Base-by-base conservation (phyloP, 1,140 invertebrate species). In the Zaprionus ornatus region DNA sequence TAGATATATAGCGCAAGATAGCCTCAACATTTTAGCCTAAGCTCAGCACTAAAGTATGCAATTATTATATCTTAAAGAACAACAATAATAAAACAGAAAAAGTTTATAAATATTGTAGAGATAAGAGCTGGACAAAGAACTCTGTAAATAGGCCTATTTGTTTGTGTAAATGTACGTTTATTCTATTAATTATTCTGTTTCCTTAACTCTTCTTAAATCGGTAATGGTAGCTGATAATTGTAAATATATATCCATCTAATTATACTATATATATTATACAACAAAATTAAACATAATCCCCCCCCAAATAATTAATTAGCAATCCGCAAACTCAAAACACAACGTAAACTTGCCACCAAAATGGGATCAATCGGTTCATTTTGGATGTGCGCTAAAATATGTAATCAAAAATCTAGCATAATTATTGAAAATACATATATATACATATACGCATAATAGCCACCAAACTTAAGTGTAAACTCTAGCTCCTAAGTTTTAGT, bases 401-500 rank as follows among this genome's bases (percentile, higher is more conserved):
- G 74, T 86, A 88, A 80, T 83, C 80, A 77, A 83, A 88, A 77
- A 52, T 19, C 69, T 88, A 87, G 83, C 65, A 81, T 88, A 75
- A 81, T 77, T 87, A 77, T 74, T 69, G 74, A 83, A 73, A 70
- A 86, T 66, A 86, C 66, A 80, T 64, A 69, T 23, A 56, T 64
- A 61, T 64, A 69, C 25, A 56, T 64, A 61, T 57, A 37, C 42
- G 69, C 62, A 66, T 64, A 64, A 75, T 75, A 74, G 67, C 73
- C 60, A 74, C 73, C 67, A 75, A 75, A 71, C 60, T 23, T 70
- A 75, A 52, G 42, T 64, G 54, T 75, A 75, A 75, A 59, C 21
- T 70, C 21, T 70, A 71, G 21, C 37, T 21, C 13, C n/a, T 75
- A 75, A 75, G 60, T 55, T 23, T 42, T 75, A 75, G 73, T 35